phyloP scores from a whole-genome alignment of 1,140 invertebrate genomes.

The Drosophila kohkoa region DNA sequence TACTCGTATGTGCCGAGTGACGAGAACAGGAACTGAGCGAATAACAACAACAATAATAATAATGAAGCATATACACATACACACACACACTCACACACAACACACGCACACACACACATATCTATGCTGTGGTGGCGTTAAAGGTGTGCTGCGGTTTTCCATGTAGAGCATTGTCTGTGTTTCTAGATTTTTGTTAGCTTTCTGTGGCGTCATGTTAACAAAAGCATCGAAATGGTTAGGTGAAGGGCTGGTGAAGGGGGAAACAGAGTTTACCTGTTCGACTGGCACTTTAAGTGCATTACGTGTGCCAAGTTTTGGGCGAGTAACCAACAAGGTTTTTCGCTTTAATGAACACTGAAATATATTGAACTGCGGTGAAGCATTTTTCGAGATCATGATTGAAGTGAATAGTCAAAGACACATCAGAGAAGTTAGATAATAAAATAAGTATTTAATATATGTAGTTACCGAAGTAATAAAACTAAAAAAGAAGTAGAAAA shows the following conservation, averaged over 20 bases:
- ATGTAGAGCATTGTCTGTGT: slow-evolving; percentile 28
- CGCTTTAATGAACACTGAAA: slow-evolving; percentile 14
- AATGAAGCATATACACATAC: slow-evolving; percentile 61
- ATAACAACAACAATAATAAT: slow-evolving; percentile 70
- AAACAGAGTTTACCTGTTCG: slow-evolving; percentile 1
- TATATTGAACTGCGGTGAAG: neutral
- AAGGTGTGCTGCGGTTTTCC: slow-evolving; percentile 58
- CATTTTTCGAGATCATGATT: neutral
- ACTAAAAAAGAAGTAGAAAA: too few relatives aligned
- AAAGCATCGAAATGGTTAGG: slow-evolving; percentile 58
- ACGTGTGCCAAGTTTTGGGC: slow-evolving; percentile 5
- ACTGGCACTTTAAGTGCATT: slow-evolving; percentile 34
- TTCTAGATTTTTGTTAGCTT: slow-evolving; percentile 71
- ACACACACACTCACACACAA: slow-evolving; percentile 15
- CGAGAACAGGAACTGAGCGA: slow-evolving; percentile 47
- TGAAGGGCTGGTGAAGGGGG: neutral
- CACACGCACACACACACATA: slow-evolving; percentile 8
- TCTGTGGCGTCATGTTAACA: slow-evolving; percentile 67
- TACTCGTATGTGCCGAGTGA: slow-evolving; percentile 51
- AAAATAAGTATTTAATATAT: too few relatives aligned
- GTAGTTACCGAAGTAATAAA: too few relatives aligned
- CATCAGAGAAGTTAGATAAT: too few relatives aligned
- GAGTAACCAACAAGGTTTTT: neutral
- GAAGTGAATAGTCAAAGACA: too few relatives aligned
- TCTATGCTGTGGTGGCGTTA: slow-evolving; percentile 52